Base-by-base conservation (phyloP, 1,140 invertebrate genomes). In the Tenebrio molitor region DNA sequence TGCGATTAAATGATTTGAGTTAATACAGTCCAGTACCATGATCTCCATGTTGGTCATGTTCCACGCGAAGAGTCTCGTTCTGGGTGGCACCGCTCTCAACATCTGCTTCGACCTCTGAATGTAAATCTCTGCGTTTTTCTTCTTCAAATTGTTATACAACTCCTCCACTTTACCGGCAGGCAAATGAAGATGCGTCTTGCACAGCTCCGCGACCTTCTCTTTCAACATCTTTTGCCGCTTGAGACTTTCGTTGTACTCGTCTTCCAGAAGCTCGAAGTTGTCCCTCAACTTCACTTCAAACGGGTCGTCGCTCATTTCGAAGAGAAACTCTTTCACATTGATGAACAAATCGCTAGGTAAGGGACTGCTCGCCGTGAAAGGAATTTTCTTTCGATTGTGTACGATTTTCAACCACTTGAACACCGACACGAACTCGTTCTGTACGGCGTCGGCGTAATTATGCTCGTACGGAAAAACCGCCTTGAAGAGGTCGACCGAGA, bases 251-350 rank as follows among this genome's bases (percentile, higher is more conserved):
- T 95, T 92, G 77, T 97, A 97, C 83, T 99, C 98, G 81, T 99
- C 97, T 80, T 96, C 96, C 15, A 98, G 81, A 0, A 99, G 85
- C 80, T 98, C 97, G 83, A 97, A 99, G 83, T 98, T 99, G 78
- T 98, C 95, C 1, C 96, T 88, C 1, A 99, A 85, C 80, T 95
- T 96, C 0, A 99, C 96, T 86, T 99, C 97, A 82, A 99, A 99
- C 0, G 97, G 96, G 90, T 99, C 97, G 83, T 99, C 98, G 74
- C 92, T 93, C 82, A 99, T 90, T 85, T 98, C 95, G 68, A 99
- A 90, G 1, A 92, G 81, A 81, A 96, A 91, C 76, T 93, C 92
- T 81, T 93, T 92, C 14, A 94, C 93, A 86, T 96, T 95, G 12
- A 97, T 93, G 33, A 93, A 86, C 46, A 98, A 83, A 87, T 99